Evolutionary conservation across 2,797 vertebrate genomes (phyloP).

Genomic region (Glossophaga mutica): DNA sequence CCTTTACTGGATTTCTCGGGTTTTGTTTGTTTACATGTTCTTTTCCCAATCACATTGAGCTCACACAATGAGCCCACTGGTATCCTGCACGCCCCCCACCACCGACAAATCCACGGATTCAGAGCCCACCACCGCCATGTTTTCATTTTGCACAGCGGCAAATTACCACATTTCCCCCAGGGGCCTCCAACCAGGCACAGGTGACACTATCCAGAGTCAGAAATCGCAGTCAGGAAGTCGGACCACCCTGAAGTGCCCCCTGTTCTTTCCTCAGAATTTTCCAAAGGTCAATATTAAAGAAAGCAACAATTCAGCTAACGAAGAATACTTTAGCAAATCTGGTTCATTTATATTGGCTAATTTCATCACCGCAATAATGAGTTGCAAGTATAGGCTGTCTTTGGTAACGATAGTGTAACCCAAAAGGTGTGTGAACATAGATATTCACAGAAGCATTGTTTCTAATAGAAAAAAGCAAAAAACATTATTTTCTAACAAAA

Average conservation of each 20-base stretch:
- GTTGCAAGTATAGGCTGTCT: not conserved
- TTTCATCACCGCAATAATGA: not conserved
- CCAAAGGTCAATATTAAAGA: not conserved
- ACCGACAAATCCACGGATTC: not conserved
- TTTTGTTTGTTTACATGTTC: not conserved
- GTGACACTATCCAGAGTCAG: not conserved
- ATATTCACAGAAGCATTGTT: not conserved
- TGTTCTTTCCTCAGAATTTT: not conserved
- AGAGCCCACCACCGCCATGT: not conserved
- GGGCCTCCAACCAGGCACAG: not conserved
- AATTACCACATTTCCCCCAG: not conserved
- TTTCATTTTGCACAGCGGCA: not conserved
- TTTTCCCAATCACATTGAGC: not conserved
- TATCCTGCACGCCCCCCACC: not conserved
- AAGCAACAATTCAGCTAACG: not conserved
- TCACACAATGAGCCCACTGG: not conserved
- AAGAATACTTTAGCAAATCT: not conserved
- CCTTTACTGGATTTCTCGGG: constrained; percentile 21
- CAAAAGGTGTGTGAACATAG: not conserved
- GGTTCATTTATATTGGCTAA: not conserved
- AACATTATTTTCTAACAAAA: not conserved
- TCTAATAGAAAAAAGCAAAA: not conserved
- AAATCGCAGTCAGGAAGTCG: not conserved
- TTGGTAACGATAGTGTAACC: not conserved
- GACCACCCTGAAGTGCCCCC: not conserved